phyloP scores from a whole-genome alignment of 2,113 vertebrate genomes.

The Phyllopteryx taeniolatus region DNA sequence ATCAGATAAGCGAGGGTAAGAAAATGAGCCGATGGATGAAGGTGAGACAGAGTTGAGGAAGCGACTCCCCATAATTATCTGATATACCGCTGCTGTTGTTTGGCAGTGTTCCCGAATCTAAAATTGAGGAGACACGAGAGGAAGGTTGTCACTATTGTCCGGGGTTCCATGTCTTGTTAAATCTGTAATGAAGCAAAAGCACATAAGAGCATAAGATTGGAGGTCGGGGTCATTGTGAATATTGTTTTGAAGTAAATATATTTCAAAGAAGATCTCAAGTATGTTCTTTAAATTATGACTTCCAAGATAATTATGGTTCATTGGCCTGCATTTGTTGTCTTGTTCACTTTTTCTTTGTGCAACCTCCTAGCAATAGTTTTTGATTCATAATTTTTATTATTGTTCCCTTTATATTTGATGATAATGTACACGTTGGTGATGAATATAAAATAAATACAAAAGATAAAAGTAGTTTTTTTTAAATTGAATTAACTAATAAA shows the following conservation, averaged over 20 bases:
- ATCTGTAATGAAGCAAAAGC: constrained; percentile 51
- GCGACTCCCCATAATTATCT: constrained; percentile 48
- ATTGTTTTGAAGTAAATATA: constrained; percentile 52
- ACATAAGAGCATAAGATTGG: constrained; percentile 25
- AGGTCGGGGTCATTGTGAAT: constrained; percentile 35
- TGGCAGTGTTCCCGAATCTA: constrained; percentile 57
- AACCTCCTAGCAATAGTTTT: background rate
- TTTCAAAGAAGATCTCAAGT: constrained; percentile 35
- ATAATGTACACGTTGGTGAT: background rate
- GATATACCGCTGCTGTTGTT: constrained; percentile 43
- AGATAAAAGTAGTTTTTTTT: too few species aligned
- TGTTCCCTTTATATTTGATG: background rate
- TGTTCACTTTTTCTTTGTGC: background rate
- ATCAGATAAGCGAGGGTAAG: constrained; percentile 36
- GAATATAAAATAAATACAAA: background rate
- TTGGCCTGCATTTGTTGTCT: constrained; percentile 9
- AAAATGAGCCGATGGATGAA: constrained; percentile 42
- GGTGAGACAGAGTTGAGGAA: constrained; percentile 51
- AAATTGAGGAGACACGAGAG: constrained; percentile 48
- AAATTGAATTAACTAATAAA: background rate
- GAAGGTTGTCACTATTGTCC: constrained; percentile 53
- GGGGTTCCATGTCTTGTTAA: constrained; percentile 46
- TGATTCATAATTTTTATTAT: background rate
- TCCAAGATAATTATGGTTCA: constrained; percentile 20
- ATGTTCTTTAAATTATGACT: constrained; percentile 31